phyloP scores from a whole-genome alignment of 2,797 vertebrate genomes.

The Myotis planiceps region DNA sequence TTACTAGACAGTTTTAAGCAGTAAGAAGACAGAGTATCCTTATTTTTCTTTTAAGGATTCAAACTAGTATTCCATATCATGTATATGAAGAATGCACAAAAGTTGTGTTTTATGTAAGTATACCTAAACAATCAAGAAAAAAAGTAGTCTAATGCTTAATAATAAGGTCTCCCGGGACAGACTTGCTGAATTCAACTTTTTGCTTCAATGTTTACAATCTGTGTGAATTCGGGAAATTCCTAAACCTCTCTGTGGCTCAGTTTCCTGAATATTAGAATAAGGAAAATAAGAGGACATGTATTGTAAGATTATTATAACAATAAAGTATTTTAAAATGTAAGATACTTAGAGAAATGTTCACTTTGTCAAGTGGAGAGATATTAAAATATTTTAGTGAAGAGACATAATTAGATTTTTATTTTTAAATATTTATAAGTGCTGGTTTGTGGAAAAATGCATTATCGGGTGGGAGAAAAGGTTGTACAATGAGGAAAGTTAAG shows the following conservation, averaged over 20 bases:
- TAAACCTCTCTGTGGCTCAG: neutral
- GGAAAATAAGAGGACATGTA: neutral
- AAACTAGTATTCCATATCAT: neutral
- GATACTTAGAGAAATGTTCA: neutral
- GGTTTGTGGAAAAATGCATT: neutral
- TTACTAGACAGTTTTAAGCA: slow-evolving; percentile 43
- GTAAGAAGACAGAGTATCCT: neutral
- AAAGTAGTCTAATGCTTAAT: neutral
- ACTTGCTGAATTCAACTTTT: neutral
- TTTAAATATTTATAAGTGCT: neutral
- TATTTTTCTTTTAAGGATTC: slow-evolving; percentile 32
- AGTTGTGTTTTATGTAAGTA: neutral
- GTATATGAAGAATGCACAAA: neutral
- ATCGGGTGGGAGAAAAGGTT: rapidly evolving
- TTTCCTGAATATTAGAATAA: neutral
- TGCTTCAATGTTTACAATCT: neutral
- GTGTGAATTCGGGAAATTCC: neutral
- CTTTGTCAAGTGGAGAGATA: neutral
- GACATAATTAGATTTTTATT: neutral
- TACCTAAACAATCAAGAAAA: neutral
- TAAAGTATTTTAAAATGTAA: neutral
- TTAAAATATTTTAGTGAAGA: neutral
- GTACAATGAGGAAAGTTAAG: neutral
- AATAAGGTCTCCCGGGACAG: neutral
- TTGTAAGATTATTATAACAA: neutral